Evolutionary conservation across 2,888 invertebrate species (phyloP), one percentile per base, ranked within the genome.

Genomic region (Mimas tiliae): DNA sequence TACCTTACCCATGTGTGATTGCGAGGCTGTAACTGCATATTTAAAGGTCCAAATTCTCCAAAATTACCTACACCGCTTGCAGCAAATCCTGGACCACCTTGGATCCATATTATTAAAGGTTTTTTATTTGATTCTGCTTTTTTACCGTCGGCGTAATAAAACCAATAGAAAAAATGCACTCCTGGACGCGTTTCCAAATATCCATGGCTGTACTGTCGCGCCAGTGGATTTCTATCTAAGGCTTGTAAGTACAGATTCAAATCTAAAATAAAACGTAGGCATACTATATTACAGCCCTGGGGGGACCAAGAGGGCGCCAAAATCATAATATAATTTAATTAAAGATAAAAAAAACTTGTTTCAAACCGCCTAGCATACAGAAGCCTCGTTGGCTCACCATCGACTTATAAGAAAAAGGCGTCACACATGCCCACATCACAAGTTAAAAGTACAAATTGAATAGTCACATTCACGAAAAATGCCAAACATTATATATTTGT

Each of bases 21-120:
- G 62, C 98, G 94, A 4, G 95, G 94, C 12, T 95, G 87, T 71
- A 96, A 90, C 51, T 96, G 86, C 66, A 95, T 90, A 81, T 96
- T 95, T 33, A 96, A 81, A 0, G 98, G 97, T 0, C 98, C 98
- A 55, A 98, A 89, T 89, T 98, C 97, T 71, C 95, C 95, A 82
- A 98, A 98, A 83, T 98, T 98, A 14, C 97, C 98, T 82, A 96
- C 96, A 0, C 97, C 97, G n/a, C 96, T 96, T 1, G 97, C 96
- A 0, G 97, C 96, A n/a, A 95, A 95, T 0, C 95, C 98, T 0
- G 98, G 98, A 0, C 98, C 98, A 33, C 98, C 98, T 94, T 98
- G 96, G 21, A 98, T 94, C 98, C 98, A 98, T 79, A 98, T 96
- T 53, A 97, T 93, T 8, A 98, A 85, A 0, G 98, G 98, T 66